A percentile compares a stretch with the other conserved stretches of the same genome.
Conservation (phyloP, 2,113 vertebrate genomes). For the Zosterops pallidus region DNA sequence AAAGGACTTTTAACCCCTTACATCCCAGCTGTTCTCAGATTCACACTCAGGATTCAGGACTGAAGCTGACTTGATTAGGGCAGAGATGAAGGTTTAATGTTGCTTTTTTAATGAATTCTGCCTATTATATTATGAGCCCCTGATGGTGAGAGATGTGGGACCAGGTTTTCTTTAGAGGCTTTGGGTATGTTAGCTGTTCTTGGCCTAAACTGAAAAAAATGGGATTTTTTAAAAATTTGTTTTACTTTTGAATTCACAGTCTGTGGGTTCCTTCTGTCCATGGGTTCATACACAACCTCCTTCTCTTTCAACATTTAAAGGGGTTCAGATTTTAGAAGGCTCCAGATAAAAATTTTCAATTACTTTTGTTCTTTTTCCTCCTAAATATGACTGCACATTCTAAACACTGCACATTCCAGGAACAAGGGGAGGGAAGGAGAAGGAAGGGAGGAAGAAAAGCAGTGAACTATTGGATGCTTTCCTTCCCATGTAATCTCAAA, state of each 20-base stretch:
- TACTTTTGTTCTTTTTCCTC: neutral
- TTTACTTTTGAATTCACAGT: neutral
- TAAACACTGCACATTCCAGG: neutral
- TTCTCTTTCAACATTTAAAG: neutral
- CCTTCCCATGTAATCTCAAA: neutral
- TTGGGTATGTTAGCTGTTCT: neutral
- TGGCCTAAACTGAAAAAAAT: neutral
- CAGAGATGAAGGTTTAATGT: neutral
- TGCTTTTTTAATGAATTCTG: neutral
- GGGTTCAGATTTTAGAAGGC: neutral
- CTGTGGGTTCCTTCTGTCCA: neutral
- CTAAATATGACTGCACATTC: neutral
- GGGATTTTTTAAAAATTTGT: neutral
- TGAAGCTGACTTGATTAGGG: neutral
- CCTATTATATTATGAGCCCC: neutral
- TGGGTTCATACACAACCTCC: neutral
- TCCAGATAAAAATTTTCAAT: neutral
- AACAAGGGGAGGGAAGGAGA: neutral
- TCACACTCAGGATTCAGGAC: accelerated
- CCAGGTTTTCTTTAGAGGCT: neutral
- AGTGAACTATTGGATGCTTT: neutral
- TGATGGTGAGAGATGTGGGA: neutral
- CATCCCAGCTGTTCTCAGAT: neutral
- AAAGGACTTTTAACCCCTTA: neutral
- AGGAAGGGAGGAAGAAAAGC: neutral